Evolutionary conservation across 2,797 vertebrate genomes (phyloP).

Genomic region (Champsocephalus esox): DNA sequence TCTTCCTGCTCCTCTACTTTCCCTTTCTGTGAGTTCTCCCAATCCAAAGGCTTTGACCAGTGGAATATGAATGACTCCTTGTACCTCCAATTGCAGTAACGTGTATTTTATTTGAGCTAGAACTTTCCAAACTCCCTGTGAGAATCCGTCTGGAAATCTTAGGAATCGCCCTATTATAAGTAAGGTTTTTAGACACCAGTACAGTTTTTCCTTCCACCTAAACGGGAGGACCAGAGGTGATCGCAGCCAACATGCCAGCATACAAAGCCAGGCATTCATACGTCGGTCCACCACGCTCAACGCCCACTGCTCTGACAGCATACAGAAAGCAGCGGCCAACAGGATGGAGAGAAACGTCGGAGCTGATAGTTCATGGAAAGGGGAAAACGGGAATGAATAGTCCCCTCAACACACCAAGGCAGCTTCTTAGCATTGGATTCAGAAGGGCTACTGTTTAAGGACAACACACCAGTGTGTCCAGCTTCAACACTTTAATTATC

Average conservation of each 20-base stretch:
- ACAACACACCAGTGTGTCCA: constrained; percentile 60
- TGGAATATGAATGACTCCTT: constrained; percentile 10
- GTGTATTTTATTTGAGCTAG: constrained; percentile 13
- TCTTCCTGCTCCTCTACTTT: constrained; percentile 27
- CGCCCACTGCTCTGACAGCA: constrained; percentile 69
- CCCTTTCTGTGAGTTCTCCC: constrained; percentile 42
- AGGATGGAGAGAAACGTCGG: constrained; percentile 50
- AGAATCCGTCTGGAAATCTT: constrained; percentile 40
- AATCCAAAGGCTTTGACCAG: constrained; percentile 19
- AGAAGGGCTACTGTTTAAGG: constrained; percentile 56
- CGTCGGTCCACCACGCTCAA: constrained; percentile 36
- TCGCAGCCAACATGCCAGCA: constrained; percentile 61
- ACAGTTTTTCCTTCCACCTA: constrained; percentile 57
- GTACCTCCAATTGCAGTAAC: constrained; percentile 14
- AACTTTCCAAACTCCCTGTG: constrained; percentile 30
- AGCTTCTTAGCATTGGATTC: constrained; percentile 33
- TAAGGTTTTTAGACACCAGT: constrained; percentile 17
- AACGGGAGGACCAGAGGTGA: constrained; percentile 59
- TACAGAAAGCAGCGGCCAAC: constrained; percentile 59
- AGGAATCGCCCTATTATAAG: constrained; percentile 50
- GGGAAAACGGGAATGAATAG: constrained; percentile 70
- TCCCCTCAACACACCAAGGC: constrained; percentile 40
- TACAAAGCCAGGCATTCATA: constrained; percentile 84
- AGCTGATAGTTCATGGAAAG: constrained; percentile 67
- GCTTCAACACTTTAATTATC: constrained; percentile 22